Base-by-base conservation (phyloP, 1,140 invertebrate species). In the Potamilus streckersoni region DNA sequence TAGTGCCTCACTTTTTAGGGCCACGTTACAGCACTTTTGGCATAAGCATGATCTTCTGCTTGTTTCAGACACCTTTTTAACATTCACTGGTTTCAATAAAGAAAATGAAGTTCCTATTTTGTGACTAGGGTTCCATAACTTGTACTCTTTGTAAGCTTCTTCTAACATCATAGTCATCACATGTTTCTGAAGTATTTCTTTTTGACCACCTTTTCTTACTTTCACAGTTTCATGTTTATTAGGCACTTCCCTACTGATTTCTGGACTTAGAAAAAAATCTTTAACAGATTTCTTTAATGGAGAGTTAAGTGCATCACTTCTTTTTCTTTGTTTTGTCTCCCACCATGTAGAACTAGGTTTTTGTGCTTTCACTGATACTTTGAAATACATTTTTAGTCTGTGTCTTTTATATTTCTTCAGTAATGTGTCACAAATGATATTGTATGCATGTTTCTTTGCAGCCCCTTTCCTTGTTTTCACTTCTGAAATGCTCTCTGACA, bases 1-100 rank as follows among this genome's bases (percentile, higher is more conserved):
- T 31, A 80, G 61, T 67, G 74, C 79, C 23, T 77, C 75, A 49
- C 63, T 20, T 69, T 80, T 80, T 31, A 78, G 68, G 3, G 75
- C 79, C 27, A 78, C 17, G 60, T 80, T 80, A 57, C 79, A 80
- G 65, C 75, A 80, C 27, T 71, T 60, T 49, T n/a, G n/a, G n/a
- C n/a, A n/a, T n/a, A n/a, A n/a, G n/a, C n/a, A n/a, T n/a, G n/a
- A n/a, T n/a, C n/a, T n/a, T n/a, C n/a, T n/a, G n/a, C n/a, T n/a
- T n/a, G n/a, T n/a, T n/a, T n/a, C n/a, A n/a, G n/a, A n/a, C 17
- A 79, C 61, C 69, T 72, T 77, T 56, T 63, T 80, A 1, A 80
- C 75, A 69, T 80, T 69, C 27, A 64, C 66, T 61, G 79, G 71
- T 64, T 77, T 80, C 55, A 80, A 67, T 68, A 63, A 73, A 2